These are phyloP conservation scores for Notamacropus eugenii DNA, from an alignment of 2,797 vertebrate species.

Conservation along the genomic window DNA sequence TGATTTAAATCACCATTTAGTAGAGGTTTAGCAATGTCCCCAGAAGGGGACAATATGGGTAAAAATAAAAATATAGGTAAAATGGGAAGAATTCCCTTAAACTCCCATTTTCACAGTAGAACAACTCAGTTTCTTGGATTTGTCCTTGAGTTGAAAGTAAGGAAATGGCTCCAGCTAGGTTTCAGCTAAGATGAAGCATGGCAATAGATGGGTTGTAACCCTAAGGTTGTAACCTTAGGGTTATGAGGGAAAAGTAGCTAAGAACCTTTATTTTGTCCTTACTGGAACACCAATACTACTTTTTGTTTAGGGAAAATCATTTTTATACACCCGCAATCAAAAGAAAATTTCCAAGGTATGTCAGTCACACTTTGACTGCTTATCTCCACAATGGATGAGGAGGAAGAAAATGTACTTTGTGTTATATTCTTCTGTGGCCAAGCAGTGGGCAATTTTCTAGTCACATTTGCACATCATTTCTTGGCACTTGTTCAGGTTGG, in stretches of 20 bases:
- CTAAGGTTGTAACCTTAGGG: not conserved
- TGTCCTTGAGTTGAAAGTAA: no score
- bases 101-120: no score
- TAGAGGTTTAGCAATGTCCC: no score
- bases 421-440: conserved; percentile 88
- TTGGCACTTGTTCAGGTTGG: conserved; percentile 89
- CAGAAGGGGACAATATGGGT: no score
- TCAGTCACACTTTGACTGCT: conserved; percentile 89
- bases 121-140: no score
- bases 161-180: no score
- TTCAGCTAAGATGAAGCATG: no score
- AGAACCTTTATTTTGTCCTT: not conserved
- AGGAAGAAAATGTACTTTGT: conserved; percentile 89
- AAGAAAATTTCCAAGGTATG: conserved; percentile 5
- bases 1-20: no score
- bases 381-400: conserved; percentile 86
- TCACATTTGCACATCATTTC: conserved; percentile 93
- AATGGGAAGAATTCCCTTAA: no score
- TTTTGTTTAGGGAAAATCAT: not conserved
- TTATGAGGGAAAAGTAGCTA: not conserved
- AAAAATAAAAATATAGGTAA: no score
- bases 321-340: conserved; percentile 52
- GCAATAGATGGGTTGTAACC: not conserved
- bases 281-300: conserved; percentile 13
- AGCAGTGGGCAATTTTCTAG: conserved; percentile 89